Conservation (phyloP, 23 tunicate species). For the Trididemnum clinides region DNA sequence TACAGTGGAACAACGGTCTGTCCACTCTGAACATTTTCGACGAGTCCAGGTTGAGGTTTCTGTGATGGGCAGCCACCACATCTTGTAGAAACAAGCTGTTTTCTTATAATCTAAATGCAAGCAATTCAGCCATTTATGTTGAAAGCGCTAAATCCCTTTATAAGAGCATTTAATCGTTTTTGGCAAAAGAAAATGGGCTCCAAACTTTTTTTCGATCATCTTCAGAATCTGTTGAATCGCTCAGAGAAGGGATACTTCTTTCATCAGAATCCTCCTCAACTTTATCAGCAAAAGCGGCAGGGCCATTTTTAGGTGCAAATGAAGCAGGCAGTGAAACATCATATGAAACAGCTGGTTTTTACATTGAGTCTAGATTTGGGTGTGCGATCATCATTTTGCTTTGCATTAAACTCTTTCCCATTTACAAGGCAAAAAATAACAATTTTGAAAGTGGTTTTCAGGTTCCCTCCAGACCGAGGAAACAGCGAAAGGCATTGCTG, state of each 20-base stretch:
- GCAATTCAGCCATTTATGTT: not conserved
- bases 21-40: not conserved
- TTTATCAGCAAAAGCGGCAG: not conserved
- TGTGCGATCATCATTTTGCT: not conserved
- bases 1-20: not conserved
- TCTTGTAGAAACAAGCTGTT: not conserved
- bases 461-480: not conserved
- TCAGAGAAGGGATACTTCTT: not conserved
- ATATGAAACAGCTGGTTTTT: not conserved
- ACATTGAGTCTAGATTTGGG: not conserved
- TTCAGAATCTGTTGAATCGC: not conserved
- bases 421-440: not conserved
- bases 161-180: not conserved
- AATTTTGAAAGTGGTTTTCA: not conserved
- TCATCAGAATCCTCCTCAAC: not conserved
- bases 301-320: not conserved
- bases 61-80: not conserved
- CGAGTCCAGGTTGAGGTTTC: not conserved
- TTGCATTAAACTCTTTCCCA: not conserved
- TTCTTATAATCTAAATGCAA: not conserved
- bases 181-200: not conserved
- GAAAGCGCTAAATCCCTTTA: not conserved
- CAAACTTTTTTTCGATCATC: not conserved
- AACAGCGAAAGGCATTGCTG: constrained; percentile 14
- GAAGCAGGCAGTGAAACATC: not conserved